Base-by-base conservation (phyloP, 2,797 vertebrate species). In the Paedocypris micromegethes region DNA sequence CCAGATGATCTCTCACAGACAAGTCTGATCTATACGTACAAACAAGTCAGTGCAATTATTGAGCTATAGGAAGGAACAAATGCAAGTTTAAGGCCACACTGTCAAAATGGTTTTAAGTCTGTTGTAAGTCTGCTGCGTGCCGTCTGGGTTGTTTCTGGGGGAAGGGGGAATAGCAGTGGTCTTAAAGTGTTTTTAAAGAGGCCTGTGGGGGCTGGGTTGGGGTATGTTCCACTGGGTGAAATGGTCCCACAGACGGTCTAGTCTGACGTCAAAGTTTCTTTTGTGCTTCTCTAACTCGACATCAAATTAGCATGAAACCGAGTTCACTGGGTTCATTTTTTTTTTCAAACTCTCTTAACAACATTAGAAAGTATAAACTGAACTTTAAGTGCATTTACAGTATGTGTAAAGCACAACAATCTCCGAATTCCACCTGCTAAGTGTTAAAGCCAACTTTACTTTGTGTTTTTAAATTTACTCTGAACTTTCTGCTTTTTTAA, bases 211-310 rank as follows among this genome's bases (percentile, higher is more conserved):
- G 59, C 51, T 61, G 66, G 43, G 51, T 55, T 44, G 65, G 59
- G 50, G 70, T 72, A 61, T 62, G 46, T 67, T 70, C 44, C 40
- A 55, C 58, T 54, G 72, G 66, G 68, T 69, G 61, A 57, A 6
- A 72, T 62, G 62, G 66, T 78, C 74, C 80, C 81, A 76, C 77
- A 84, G 84, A 86, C 81, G 77, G 82, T 80, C 73, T 84, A 84
- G 77, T 76, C 82, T 86, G 83, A 79, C 74, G 66, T 72, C 54
- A 38, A 77, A 78, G 44, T 72, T 82, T 83, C 83, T 75, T 83
- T 86, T 82, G 83, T 83, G 79, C 75, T 67, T 57, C 50, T 57
- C 52, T 58, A 58, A 61, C 71, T 58, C 72, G 61, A 67, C 51
- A 73, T 70, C 59, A 49, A 68, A 78, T 78, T 77, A 72, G 66